These are phyloP conservation scores for Gadopsis bispinosus DNA, from an alignment of 2,797 vertebrate species.

Conservation along the genomic window DNA sequence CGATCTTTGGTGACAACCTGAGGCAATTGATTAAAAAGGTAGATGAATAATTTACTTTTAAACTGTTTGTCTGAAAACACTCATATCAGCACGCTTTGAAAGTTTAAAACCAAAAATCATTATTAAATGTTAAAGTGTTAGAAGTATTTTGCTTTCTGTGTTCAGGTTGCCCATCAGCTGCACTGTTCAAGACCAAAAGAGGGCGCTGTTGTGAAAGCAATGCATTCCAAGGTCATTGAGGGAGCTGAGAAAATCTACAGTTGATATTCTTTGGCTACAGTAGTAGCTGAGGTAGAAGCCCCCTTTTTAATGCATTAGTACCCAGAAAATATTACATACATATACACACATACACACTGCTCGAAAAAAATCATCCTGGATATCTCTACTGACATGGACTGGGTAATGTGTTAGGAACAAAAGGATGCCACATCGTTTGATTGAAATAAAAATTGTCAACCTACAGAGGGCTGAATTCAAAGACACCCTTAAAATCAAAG, in stretches of 20 bases:
- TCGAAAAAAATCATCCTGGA: too few relatives aligned
- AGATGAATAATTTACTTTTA: neutral
- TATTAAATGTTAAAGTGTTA: neutral
- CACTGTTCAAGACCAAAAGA: slow-evolving; percentile 16
- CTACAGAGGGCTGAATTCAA: too few relatives aligned
- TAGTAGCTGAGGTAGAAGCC: neutral
- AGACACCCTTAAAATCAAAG: too few relatives aligned
- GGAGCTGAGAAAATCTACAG: neutral
- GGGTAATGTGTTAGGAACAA: too few relatives aligned
- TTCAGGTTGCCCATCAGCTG: neutral
- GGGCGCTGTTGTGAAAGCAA: slow-evolving; percentile 33
- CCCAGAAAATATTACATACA: neutral
- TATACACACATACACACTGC: too few relatives aligned
- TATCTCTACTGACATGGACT: too few relatives aligned
- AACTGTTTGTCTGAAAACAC: neutral
- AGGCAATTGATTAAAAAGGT: neutral
- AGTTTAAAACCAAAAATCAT: neutral
- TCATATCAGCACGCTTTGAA: neutral
- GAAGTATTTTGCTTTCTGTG: too few relatives aligned
- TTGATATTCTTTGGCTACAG: neutral
- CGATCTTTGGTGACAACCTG: slow-evolving; percentile 98
- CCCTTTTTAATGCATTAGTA: neutral
- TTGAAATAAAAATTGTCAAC: too few relatives aligned
- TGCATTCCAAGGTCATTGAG: neutral
- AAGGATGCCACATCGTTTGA: too few relatives aligned